Conservation (phyloP, 2,113 vertebrate species). For the Anolis carolinensis region DNA sequence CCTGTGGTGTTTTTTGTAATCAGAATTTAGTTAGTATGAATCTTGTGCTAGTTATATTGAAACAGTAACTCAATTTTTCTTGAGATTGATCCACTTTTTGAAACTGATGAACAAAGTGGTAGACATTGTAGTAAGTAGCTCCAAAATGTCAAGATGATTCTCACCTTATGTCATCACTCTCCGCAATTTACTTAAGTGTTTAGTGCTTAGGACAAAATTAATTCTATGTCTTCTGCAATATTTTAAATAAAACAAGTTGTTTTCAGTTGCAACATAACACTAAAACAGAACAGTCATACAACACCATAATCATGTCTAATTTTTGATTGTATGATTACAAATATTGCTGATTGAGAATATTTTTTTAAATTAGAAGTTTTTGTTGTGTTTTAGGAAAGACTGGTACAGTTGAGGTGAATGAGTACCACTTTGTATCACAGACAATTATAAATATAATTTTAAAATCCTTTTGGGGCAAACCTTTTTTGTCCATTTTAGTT, state of each 20-base stretch:
- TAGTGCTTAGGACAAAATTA: neutral
- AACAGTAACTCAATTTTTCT: neutral
- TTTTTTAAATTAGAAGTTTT: neutral
- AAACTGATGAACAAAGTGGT: too few species aligned
- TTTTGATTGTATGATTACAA: neutral
- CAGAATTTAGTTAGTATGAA: neutral
- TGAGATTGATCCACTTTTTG: neutral
- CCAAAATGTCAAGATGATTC: neutral
- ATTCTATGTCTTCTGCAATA: neutral
- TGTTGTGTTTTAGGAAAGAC: neutral
- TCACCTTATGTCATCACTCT: neutral
- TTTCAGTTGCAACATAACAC: neutral
- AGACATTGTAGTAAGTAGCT: neutral
- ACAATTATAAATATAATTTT: neutral
- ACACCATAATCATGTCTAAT: neutral
- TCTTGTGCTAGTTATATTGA: neutral
- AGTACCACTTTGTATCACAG: neutral
- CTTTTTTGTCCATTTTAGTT: neutral
- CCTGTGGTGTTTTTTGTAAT: neutral
- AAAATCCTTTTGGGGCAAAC: neutral
- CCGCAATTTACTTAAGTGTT: neutral
- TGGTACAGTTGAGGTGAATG: neutral
- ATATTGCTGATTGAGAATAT: neutral
- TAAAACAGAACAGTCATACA: neutral
- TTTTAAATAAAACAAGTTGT: neutral